phyloP scores from a whole-genome alignment of 2,888 invertebrate genomes.

The Cylindroiulus punctatus region DNA sequence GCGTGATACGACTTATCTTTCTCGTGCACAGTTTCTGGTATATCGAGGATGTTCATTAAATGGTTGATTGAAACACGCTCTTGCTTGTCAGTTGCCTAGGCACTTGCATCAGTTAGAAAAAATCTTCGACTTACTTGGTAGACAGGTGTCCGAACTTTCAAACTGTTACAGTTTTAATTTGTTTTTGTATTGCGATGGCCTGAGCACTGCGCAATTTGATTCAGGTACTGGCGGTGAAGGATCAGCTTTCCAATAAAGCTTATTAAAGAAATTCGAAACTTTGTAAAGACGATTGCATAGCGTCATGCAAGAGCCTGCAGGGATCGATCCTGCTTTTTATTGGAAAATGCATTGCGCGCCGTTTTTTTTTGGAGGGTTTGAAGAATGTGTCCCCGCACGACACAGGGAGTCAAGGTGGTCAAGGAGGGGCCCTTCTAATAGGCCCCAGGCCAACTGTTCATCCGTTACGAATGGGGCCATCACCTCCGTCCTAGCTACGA shows the following conservation, averaged over 20 bases:
- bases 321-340: background rate
- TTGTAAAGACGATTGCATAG: background rate
- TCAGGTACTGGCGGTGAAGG: background rate
- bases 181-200: too few species aligned
- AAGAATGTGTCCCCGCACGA: conserved; percentile 20
- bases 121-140: too few species aligned
- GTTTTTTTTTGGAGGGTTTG: background rate
- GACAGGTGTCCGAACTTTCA: too few species aligned
- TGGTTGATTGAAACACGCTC: too few species aligned
- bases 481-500: background rate
- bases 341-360: conserved; percentile 28
- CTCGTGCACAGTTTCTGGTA: too few species aligned
- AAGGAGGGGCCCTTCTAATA: conserved; percentile 20
- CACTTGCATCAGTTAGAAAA: too few species aligned
- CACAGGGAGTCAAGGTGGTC: background rate
- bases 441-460: conserved; percentile 42
- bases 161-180: too few species aligned
- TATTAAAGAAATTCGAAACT: conserved; percentile 19
- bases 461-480: conserved; percentile 40
- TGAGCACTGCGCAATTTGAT: too few species aligned
- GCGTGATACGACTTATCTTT: too few species aligned
- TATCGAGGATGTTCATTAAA: too few species aligned
- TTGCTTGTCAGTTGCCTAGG: too few species aligned
- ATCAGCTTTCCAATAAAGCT: background rate
- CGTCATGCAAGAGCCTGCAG: background rate